Evolutionary conservation across 2,113 vertebrate genomes (phyloP), one percentile per base, ranked within the genome.

Genomic region (Oreotrochilus melanogaster): DNA sequence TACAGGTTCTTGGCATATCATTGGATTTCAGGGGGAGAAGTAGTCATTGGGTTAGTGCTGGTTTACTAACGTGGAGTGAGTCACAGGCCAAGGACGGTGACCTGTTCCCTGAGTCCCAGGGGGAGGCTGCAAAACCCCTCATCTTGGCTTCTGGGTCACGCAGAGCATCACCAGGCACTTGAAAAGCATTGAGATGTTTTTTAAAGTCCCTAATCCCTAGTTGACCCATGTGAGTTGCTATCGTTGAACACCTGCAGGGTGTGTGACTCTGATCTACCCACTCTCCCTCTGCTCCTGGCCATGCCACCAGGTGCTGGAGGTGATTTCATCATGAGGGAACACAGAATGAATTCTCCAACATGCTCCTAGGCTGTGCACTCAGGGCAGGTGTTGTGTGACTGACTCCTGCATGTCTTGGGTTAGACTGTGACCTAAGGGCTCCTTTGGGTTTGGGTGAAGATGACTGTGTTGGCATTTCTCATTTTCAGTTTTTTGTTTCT

Each of bases 71-170:
- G 78, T 65, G 25, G 53, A 3, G 35, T 89, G 78, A 93, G 70
- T 91, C 71, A 39, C 89, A 64, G 37, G 89, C 73, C 71, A 78
- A 94, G 81, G 93, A 94, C 89, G 78, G 85, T 60, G 66, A 85
- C 81, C 71, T 91, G 87, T 81, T 53, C 24, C 76, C 57, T 67
- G 84, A 48, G 23, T 74, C 87, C 73, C 87, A 48, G 78, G 47
- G 69, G 84, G 80, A 79, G 37, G 47, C 73, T 86, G 2, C 65
- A 58, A 47, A 87, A 57, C 80, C 33, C 70, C 74, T 71, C 76
- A 75, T 69, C 74, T 58, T 39, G 35, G 42, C 24, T 84, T 43
- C 75, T 21, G 71, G 16, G 24, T 57, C 50, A 48, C 9, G 1
- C 0, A 14, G 28, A 11, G 71, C 82, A 42, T 83, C 82, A 21